Base-by-base conservation (phyloP, 2,888 invertebrate genomes). In the Thymelicus lineola region DNA sequence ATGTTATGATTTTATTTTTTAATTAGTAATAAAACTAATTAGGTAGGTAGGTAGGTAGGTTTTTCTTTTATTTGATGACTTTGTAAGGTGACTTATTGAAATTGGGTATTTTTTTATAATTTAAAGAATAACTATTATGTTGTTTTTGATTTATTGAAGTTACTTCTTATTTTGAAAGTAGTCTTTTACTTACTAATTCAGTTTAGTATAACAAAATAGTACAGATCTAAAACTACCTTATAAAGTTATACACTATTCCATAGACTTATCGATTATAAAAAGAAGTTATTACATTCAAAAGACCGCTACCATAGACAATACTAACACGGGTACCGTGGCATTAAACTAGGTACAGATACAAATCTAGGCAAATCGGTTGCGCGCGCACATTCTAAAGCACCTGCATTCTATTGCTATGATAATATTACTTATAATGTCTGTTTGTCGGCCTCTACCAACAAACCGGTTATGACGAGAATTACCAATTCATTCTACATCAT, bases 331-430 rank as follows among this genome's bases (percentile, higher is more conserved):
- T 69, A 35, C 55, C 63, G 38, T 17, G 58, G 59, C 70, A 70
- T 70, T 70, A 64, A 50, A 38, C 48, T 53, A 28, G 28, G 28
- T 28, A 65, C 69, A 69, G 75, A 75, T 75, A 73, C 71, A 66
- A 65, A 75, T 75, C 74, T 73, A 71, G 71, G 73, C 74, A 74
- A 75, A 75, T 75, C 72, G 63, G 58, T 57, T 70, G 70, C 70
- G 45, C 60, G 45, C 45, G 70, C 70, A 50, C 63, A 69, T 58
- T 63, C 36, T 63, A 48, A 64, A 59, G 64, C 69, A 68, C 69
- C 59, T 70, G 63, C 69, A 70, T 58, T 42, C 58, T 70, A 48
- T 46, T 55, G 68, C 62, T 68, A 38, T 17, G 36, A 58, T 58
- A 68, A 68, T 68, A 68, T 68, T 68, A n/a, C n/a, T n/a, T n/a